These are phyloP conservation scores for Nibea albiflora DNA, from an alignment of 2,113 vertebrate species.

Conservation along the genomic window DNA sequence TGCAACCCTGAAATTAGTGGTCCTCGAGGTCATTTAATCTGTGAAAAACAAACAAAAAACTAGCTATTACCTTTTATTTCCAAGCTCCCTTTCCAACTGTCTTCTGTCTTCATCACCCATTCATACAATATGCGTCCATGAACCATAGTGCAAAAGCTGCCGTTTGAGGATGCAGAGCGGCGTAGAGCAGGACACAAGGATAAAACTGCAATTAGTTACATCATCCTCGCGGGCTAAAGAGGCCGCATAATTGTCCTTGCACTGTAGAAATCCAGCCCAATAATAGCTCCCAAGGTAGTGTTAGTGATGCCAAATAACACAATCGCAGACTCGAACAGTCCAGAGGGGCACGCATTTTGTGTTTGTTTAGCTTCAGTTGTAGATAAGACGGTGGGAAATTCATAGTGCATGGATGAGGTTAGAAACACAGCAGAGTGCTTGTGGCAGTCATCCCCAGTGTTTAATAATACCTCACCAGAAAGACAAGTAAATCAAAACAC, in stretches of 20 bases:
- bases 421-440: slow-evolving; percentile 43
- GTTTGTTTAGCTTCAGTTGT: slow-evolving; percentile 56
- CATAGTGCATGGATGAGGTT: slow-evolving; percentile 33
- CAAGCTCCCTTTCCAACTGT: slow-evolving; percentile 12
- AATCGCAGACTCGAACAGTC: slow-evolving; percentile 51
- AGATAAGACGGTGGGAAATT: slow-evolving; percentile 71
- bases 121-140: slow-evolving; percentile 16
- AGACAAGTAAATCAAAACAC: slow-evolving; percentile 5
- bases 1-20: slow-evolving; percentile 60
- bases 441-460: slow-evolving; percentile 33
- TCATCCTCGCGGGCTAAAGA: slow-evolving; percentile 50
- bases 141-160: slow-evolving; percentile 3
- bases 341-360: slow-evolving; percentile 38
- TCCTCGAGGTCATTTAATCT: slow-evolving; percentile 48
- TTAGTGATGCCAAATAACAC: slow-evolving; percentile 65
- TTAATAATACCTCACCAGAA: slow-evolving; percentile 24
- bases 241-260: slow-evolving; percentile 63
- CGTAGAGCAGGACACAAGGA: slow-evolving; percentile 18
- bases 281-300: slow-evolving; percentile 61
- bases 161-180: slow-evolving; percentile 19
- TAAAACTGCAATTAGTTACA: slow-evolving; percentile 58
- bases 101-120: slow-evolving; percentile 26
- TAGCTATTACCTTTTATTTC: slow-evolving; percentile 32
- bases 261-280: slow-evolving; percentile 43
- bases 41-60: slow-evolving; percentile 45